phyloP scores from a whole-genome alignment of 2,797 vertebrate genomes.

The Chrysocyon brachyurus region DNA sequence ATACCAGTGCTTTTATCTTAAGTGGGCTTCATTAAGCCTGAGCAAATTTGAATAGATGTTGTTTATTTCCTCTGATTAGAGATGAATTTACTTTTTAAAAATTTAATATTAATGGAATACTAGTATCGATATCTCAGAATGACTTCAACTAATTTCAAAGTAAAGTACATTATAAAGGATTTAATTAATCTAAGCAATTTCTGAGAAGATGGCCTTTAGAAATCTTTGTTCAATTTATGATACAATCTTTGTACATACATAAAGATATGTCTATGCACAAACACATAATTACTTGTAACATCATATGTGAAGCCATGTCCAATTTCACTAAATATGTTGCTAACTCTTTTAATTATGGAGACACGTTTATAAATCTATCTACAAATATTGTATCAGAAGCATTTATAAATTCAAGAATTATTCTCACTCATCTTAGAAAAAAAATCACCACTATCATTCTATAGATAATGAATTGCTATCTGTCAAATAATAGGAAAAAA shows the following conservation, averaged over 20 bases:
- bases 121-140: conserved; percentile 80
- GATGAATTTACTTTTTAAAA: conserved; percentile 69
- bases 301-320: conserved; percentile 70
- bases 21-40: not conserved
- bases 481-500: not conserved
- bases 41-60: not conserved
- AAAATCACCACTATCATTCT: not conserved
- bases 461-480: not conserved
- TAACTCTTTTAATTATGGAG: not conserved
- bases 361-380: not conserved
- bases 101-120: conserved; percentile 79
- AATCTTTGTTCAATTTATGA: conserved; percentile 74
- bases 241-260: conserved; percentile 60
- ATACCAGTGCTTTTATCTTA: not conserved
- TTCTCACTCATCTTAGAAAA: not conserved
- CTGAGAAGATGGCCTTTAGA: conserved; percentile 45
- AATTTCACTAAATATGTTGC: conserved; percentile 74
- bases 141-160: conserved; percentile 75
- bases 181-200: conserved; percentile 76
- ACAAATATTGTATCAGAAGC: not conserved
- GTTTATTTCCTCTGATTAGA: conserved; percentile 67
- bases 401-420: not conserved
- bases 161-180: conserved; percentile 52
- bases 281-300: conserved; percentile 52
- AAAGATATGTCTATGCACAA: not conserved